Percentiles rank a stretch among this genome's conserved stretches.
These are phyloP conservation scores for Polylopha cassiicola DNA, from an alignment of 2,888 invertebrate genomes.

Conservation along the genomic window DNA sequence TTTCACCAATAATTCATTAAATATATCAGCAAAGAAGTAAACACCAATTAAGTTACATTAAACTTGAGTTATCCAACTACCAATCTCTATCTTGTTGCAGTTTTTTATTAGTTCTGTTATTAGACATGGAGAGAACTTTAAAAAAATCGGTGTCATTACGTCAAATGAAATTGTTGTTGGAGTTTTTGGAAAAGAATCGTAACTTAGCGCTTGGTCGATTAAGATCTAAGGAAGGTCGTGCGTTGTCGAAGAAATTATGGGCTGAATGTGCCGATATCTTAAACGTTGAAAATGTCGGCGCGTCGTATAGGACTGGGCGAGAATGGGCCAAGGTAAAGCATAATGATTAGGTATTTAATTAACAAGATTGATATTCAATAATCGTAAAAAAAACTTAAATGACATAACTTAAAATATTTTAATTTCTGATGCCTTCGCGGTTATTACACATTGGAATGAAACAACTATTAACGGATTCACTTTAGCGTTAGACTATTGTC, in stretches of 20 bases:
- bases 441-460: too few relatives aligned
- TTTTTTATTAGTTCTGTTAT: constrained; percentile 16
- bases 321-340: constrained; percentile 22
- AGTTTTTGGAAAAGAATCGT: constrained; percentile 22
- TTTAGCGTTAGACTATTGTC: too few relatives aligned
- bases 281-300: constrained; percentile 19
- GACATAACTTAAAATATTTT: not conserved
- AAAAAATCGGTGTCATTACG: constrained; percentile 22
- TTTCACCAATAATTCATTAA: too few relatives aligned
- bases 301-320: constrained; percentile 15
- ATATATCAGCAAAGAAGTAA: too few relatives aligned
- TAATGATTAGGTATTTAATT: too few relatives aligned
- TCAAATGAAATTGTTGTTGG: constrained; percentile 22
- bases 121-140: constrained; percentile 20
- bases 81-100: constrained; percentile 19
- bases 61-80: not conserved
- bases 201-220: constrained; percentile 20
- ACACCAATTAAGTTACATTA: not conserved
- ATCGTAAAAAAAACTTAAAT: not conserved
- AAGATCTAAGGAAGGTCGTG: constrained; percentile 20
- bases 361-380: too few relatives aligned
- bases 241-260: constrained; percentile 20
- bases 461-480: too few relatives aligned
- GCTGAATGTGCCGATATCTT: constrained; percentile 18
- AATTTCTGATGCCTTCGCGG: too few relatives aligned